Evolutionary conservation across 2,888 invertebrate genomes (phyloP).

Genomic region (Acanthoscelides obtectus): DNA sequence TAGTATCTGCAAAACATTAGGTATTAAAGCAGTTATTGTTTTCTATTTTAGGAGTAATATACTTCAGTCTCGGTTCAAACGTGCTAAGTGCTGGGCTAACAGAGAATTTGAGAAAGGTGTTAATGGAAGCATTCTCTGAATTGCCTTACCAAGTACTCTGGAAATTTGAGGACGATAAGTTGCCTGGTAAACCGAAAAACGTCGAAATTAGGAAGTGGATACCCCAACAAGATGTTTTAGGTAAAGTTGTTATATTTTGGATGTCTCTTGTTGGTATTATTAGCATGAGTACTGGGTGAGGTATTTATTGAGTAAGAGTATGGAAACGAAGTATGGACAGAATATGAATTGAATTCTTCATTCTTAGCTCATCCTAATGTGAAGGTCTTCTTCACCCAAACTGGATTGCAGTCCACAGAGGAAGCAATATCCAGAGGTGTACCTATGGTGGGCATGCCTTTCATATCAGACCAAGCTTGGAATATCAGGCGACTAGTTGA

Average conservation of each 20-base stretch:
- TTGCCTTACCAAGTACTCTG: conserved; percentile 46
- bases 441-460: conserved; percentile 35
- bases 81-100: conserved; percentile 41
- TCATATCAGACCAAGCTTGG: conserved; percentile 35
- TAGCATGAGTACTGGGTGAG: too few relatives aligned
- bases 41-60: conserved; percentile 21
- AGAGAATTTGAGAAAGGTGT: conserved; percentile 31
- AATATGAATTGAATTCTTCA: too few relatives aligned
- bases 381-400: conserved; percentile 33
- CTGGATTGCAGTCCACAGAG: conserved; percentile 34
- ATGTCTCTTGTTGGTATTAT: too few relatives aligned
- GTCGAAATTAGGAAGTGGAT: conserved; percentile 48
- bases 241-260: too few relatives aligned
- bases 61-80: conserved; percentile 47
- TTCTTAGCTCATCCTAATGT: conserved; percentile 34
- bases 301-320: too few relatives aligned
- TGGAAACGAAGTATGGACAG: too few relatives aligned
- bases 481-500: conserved; percentile 28
- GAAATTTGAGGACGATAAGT: conserved; percentile 45
- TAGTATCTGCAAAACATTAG: too few relatives aligned
- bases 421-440: conserved; percentile 32
- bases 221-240: conserved; percentile 48
- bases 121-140: conserved; percentile 41
- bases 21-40: too few relatives aligned
- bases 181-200: conserved; percentile 41